Base-by-base conservation (phyloP, 1,140 invertebrate genomes). In the Drosophila persimilis region DNA sequence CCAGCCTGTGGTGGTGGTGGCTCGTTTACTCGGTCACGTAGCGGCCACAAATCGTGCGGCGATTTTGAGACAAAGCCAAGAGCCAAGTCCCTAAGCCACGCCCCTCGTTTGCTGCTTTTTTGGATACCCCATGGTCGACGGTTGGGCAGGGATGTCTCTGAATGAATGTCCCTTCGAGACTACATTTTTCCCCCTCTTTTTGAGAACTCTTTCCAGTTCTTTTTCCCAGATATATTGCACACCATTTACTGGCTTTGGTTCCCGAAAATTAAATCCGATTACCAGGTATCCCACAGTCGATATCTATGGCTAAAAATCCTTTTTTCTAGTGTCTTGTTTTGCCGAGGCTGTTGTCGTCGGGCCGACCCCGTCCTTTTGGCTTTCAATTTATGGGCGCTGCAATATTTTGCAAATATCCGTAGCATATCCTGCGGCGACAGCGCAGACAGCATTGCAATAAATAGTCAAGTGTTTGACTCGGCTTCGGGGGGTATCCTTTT, bases 351-450 rank as follows among this genome's bases (percentile, higher is more conserved):
- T 31, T 29, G 35, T 39, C 54, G 43, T 45, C 54, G 53, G 60
- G 71, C 45, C 51, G 72, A 11, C 44, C 41, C 52, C 56, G 62
- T 74, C 65, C 80, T 85, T 85, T 77, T 71, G 80, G 69, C 22
- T 39, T 74, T 77, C 74, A 88, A 86, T 86, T 86, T 86, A 86
- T 86, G 81, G 83, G 73, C 66, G 79, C 75, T 88, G 83, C 83
- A 86, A 86, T 86, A 86, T 86, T 86, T 86, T 88, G 83, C 83
- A 86, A 86, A 86, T 83, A 86, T 81, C 83, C 79, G 57, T 86
- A 72, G 83, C 75, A 88, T 88, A 88, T 86, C 83, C 83, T 86
- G 83, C 79, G 83, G 83, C 84, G 83, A 77, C 81, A 85, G 62
- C 64, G 53, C 75, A 75, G 80, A 83, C 83, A 89, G 77, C 62